These are phyloP conservation scores for Frieseomelitta varia DNA, from an alignment of 1,140 invertebrate species.

Conservation along the genomic window DNA sequence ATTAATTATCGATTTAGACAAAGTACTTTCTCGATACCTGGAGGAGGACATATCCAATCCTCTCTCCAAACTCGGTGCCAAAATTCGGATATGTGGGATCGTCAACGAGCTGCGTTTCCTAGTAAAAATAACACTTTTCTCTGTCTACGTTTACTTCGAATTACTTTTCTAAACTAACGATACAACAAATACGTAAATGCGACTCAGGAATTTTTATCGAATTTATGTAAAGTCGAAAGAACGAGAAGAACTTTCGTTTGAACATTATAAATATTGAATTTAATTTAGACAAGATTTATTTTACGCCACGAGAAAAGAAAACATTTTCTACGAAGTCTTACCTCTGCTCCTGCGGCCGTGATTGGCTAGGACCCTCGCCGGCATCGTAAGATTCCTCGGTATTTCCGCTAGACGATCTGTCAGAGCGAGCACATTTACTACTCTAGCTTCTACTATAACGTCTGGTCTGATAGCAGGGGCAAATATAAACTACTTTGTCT, in stretches of 20 bases:
- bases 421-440: constrained; percentile 77
- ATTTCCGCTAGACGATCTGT: constrained; percentile 70
- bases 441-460: constrained; percentile 60
- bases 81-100: constrained; percentile 89
- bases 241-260: background rate
- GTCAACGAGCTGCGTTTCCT: constrained; percentile 86
- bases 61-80: constrained; percentile 89
- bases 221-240: too few relatives aligned
- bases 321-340: constrained; percentile 60
- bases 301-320: background rate
- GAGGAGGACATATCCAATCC: constrained; percentile 84
- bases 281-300: background rate
- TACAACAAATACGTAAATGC: background rate
- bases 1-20: constrained; percentile 26
- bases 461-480: background rate
- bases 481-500: background rate
- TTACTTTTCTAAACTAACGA: background rate
- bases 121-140: constrained; percentile 68
- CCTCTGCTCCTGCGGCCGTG: constrained; percentile 58
- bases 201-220: background rate
- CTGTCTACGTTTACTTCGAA: constrained; percentile 66
- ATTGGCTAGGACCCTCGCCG: constrained; percentile 68
- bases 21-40: constrained; percentile 64
- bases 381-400: constrained; percentile 62
- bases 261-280: background rate